These are phyloP conservation scores for Steromphala cineraria DNA, from an alignment of 2,888 invertebrate species.

Conservation along the genomic window DNA sequence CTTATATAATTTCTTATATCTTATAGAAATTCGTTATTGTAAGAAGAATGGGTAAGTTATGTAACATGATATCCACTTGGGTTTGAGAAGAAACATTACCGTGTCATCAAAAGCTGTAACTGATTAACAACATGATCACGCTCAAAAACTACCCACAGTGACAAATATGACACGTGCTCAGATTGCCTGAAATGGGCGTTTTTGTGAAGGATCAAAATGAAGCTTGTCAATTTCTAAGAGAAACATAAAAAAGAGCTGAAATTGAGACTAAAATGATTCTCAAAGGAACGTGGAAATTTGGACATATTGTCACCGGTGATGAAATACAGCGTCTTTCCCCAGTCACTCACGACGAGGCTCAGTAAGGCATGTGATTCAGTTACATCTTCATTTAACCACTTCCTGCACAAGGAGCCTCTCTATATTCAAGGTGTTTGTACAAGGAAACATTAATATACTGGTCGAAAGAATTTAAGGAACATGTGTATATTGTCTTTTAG, in stretches of 20 bases:
- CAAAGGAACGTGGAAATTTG: not conserved
- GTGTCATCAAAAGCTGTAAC: no score
- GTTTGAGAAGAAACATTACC: no score
- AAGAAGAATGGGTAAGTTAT: no score
- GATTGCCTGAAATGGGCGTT: slow-evolving; percentile 1
- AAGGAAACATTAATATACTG: no score
- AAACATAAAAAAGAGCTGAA: not conserved
- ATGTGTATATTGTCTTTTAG: no score
- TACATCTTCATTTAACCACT: not conserved
- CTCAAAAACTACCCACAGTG: not conserved
- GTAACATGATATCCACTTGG: no score
- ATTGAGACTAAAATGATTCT: not conserved
- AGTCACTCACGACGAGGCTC: not conserved
- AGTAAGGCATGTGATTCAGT: not conserved
- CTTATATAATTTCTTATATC: no score
- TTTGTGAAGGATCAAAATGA: not conserved
- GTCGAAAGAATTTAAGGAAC: no score
- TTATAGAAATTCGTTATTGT: no score
- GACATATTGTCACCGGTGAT: slow-evolving; percentile 6
- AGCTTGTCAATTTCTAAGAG: not conserved
- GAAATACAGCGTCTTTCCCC: not conserved
- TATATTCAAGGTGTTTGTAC: no score
- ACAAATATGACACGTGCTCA: not conserved
- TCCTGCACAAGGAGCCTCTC: no score
- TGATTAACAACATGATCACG: no score